A percentile compares a stretch with the other conserved stretches of the same genome.
phyloP scores from a whole-genome alignment of 2,888 invertebrate genomes.

The Pristionchus mayeri region DNA sequence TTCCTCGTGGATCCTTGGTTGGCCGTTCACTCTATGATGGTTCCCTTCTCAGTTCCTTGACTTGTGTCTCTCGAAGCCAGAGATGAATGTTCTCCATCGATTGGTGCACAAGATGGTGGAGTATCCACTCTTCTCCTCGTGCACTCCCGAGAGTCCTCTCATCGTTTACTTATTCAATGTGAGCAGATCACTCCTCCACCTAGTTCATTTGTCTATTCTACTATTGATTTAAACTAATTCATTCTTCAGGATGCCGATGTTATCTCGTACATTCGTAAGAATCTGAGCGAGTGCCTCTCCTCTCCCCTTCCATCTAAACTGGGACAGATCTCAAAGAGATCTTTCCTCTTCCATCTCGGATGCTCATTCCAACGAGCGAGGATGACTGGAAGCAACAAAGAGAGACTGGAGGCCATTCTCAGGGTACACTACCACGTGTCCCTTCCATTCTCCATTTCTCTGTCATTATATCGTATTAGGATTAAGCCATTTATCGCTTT shows the following conservation, averaged over 20 bases:
- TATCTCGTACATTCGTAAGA: background rate
- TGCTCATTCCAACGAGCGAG: slow-evolving; percentile 22
- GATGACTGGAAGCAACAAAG: slow-evolving; percentile 12
- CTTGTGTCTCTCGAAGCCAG: slow-evolving; percentile 54
- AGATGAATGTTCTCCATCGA: slow-evolving; percentile 60
- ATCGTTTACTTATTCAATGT: slow-evolving; percentile 59
- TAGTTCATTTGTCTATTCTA: too few species aligned
- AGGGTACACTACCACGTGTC: too few species aligned
- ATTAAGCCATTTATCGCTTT: too few species aligned
- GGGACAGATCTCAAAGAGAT: background rate
- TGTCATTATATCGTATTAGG: too few species aligned
- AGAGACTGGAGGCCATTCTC: slow-evolving; percentile 32
- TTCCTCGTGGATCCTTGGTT: too few species aligned
- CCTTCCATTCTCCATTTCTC: too few species aligned
- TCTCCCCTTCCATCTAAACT: background rate
- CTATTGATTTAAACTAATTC: background rate
- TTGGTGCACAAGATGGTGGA: slow-evolving; percentile 59
- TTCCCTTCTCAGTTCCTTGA: slow-evolving; percentile 58
- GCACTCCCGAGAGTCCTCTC: slow-evolving; percentile 54
- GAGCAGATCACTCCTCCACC: too few species aligned
- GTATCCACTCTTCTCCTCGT: slow-evolving; percentile 56
- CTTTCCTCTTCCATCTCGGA: slow-evolving; percentile 32
- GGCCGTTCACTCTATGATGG: background rate
- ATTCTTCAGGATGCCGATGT: slow-evolving; percentile 34
- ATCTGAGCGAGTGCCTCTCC: slow-evolving; percentile 11